These are phyloP conservation scores for Dromococcyx pavoninus DNA, from an alignment of 2,797 vertebrate species.

Conservation along the genomic window DNA sequence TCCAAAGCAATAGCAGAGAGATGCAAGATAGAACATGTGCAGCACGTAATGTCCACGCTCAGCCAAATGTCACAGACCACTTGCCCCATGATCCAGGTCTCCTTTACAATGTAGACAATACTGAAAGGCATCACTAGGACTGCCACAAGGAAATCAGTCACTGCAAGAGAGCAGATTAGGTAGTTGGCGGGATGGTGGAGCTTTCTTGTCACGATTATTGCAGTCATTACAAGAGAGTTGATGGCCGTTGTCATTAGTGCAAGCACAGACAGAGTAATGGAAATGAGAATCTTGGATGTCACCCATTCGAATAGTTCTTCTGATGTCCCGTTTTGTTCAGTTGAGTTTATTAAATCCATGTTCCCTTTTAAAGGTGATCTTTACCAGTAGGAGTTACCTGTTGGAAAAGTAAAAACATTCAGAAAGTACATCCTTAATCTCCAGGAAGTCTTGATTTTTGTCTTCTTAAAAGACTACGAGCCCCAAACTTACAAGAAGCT, in stretches of 20 bases:
- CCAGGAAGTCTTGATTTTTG: neutral
- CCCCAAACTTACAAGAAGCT: neutral
- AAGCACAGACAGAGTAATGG: conserved; percentile 88
- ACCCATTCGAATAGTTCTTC: conserved; percentile 79
- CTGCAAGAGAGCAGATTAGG: conserved; percentile 94
- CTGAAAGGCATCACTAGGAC: conserved; percentile 98
- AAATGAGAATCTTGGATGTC: conserved; percentile 88
- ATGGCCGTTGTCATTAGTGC: conserved; percentile 91
- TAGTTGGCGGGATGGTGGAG: conserved; percentile 98
- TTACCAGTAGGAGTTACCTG: conserved; percentile 63
- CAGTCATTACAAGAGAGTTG: conserved; percentile 96
- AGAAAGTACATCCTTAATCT: neutral
- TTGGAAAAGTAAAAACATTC: conserved; percentile 59
- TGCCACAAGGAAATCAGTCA: conserved; percentile 96
- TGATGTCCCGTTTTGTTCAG: conserved; percentile 81
- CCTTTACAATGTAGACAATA: conserved; percentile 92
- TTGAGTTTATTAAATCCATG: conserved; percentile 92
- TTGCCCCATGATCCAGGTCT: conserved; percentile 94
- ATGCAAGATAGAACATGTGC: conserved; percentile 96
- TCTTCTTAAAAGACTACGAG: neutral
- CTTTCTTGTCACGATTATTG: conserved; percentile 94
- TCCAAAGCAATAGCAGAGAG: conserved; percentile 94
- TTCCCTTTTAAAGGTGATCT: conserved; percentile 67
- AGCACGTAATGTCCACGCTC: conserved; percentile 93
- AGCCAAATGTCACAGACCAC: conserved; percentile 94